Percentiles rank a stretch among this genome's conserved stretches.
These are phyloP conservation scores for Lethocerus indicus DNA, from an alignment of 1,140 invertebrate species.

Conservation along the genomic window DNA sequence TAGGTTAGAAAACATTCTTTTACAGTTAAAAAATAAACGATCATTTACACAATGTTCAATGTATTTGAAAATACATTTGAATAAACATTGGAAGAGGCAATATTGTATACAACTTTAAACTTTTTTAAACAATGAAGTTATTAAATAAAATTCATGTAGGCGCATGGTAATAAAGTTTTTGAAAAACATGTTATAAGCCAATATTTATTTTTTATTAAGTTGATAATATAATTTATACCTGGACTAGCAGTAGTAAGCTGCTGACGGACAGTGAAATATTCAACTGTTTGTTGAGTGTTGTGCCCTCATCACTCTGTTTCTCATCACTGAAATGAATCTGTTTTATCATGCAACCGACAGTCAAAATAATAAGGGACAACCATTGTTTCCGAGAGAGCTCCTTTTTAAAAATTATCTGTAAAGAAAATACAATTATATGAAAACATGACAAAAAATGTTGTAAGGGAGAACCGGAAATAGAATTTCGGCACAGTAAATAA, in stretches of 20 bases:
- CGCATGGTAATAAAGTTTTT: no score
- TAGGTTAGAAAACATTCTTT: no score
- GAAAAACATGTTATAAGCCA: no score
- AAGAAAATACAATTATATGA: slow-evolving; percentile 18
- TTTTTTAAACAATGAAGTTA: no score
- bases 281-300: slow-evolving; percentile 3
- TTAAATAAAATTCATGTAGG: no score
- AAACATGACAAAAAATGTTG: not conserved
- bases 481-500: not conserved
- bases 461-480: not conserved
- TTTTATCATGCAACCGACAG: slow-evolving; percentile 82
- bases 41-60: no score
- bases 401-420: slow-evolving; percentile 71
- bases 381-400: slow-evolving; percentile 69
- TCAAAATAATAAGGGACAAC: slow-evolving; percentile 72
- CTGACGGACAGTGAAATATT: slow-evolving; percentile 21
- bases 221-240: slow-evolving; percentile 23
- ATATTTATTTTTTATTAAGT: no score
- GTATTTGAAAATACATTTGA: no score
- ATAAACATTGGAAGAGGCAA: no score
- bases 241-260: slow-evolving; percentile 44
- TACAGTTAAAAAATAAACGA: no score
- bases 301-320: slow-evolving; percentile 15
- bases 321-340: slow-evolving; percentile 48
- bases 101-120: no score